These are phyloP conservation scores for Actinia equina DNA, from an alignment of 64 coral and sea anemone genomes.

Conservation along the genomic window DNA sequence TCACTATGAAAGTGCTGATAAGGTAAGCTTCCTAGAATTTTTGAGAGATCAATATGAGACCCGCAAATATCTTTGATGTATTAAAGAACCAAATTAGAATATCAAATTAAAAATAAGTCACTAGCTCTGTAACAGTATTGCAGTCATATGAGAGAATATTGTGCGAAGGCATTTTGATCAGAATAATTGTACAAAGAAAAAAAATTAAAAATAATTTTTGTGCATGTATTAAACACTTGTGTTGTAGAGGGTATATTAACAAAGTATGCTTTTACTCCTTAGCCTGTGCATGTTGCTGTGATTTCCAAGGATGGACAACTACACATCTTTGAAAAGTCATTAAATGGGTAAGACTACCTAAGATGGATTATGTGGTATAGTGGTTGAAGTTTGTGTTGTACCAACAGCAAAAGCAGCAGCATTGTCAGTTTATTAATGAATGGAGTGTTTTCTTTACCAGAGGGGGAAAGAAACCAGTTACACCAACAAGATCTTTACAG, in stretches of 20 bases:
- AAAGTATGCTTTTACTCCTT: constrained; percentile 16
- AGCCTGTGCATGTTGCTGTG: constrained; percentile 81
- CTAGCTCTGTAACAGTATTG: too few relatives aligned
- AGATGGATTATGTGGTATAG: neutral
- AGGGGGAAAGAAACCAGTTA: constrained; percentile 82
- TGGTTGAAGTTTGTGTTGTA: too few relatives aligned
- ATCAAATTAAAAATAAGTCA: too few relatives aligned
- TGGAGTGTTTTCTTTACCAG: constrained; percentile 20
- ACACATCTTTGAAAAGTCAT: constrained; percentile 89
- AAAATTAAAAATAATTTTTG: neutral
- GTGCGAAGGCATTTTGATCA: too few relatives aligned
- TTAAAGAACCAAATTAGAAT: too few relatives aligned
- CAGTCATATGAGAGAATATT: too few relatives aligned
- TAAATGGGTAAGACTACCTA: constrained; percentile 80
- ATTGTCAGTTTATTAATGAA: neutral
- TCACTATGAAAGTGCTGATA: constrained; percentile 56
- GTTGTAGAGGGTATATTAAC: too few relatives aligned
- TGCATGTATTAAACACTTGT: too few relatives aligned
- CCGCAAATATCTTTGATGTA: too few relatives aligned
- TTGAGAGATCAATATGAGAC: too few relatives aligned
- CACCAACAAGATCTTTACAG: constrained; percentile 66
- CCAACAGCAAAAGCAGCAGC: too few relatives aligned
- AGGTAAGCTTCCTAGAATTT: constrained; percentile 35
- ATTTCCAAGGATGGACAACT: constrained; percentile 79
- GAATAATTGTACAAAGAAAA: too few relatives aligned